These are phyloP conservation scores for Sturnus vulgaris DNA, from an alignment of 2,113 vertebrate species.

Conservation along the genomic window DNA sequence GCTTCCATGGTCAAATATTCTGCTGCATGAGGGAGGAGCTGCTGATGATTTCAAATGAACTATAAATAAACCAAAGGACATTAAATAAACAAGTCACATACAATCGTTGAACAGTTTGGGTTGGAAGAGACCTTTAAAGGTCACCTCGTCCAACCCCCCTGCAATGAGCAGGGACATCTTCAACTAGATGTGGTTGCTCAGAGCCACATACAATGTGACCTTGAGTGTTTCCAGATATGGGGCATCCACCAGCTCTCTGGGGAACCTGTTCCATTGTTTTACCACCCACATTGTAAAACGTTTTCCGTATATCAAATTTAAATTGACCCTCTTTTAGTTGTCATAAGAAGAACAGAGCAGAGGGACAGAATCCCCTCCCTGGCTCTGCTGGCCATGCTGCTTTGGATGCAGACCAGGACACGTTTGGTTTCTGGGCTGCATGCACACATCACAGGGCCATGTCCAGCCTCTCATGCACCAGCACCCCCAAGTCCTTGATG, in stretches of 20 bases:
- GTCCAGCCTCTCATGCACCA: background rate
- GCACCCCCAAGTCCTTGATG: background rate
- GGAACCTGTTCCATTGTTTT: background rate
- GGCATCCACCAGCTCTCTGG: background rate
- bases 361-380: background rate
- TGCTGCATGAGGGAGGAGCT: conserved; percentile 10
- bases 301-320: background rate
- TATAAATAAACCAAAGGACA: conserved; percentile 51
- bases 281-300: background rate
- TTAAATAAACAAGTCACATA: conserved; percentile 28
- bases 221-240: background rate
- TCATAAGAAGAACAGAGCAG: rapidly evolving
- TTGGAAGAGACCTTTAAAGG: background rate
- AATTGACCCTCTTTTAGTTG: background rate
- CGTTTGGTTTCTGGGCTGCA: background rate
- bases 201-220: background rate
- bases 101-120: background rate
- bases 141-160: background rate
- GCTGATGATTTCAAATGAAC: conserved; percentile 26
- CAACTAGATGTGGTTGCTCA: background rate
- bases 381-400: rapidly evolving
- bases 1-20: conserved; percentile 10
- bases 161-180: background rate
- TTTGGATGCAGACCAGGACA: background rate
- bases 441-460: background rate